Evolutionary conservation across 2,113 vertebrate genomes (phyloP).

Genomic region (Chlorodrepanis virens): DNA sequence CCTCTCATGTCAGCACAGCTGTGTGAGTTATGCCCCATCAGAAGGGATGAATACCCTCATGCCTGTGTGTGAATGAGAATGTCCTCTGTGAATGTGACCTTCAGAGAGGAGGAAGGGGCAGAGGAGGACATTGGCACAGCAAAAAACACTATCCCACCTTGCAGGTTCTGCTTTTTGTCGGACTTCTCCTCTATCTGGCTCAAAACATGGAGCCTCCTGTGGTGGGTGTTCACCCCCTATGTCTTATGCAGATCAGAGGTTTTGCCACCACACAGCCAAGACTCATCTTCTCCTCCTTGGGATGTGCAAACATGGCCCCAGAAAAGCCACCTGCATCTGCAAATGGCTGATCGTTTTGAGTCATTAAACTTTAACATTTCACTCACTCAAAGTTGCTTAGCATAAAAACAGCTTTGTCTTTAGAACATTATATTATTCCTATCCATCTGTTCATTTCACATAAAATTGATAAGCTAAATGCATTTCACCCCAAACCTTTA

Average conservation of each 20-base stretch:
- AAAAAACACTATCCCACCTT: background rate
- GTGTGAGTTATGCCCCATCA: no score
- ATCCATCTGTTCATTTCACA: background rate
- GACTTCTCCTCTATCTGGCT: background rate
- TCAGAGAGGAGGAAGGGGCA: background rate
- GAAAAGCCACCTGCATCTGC: background rate
- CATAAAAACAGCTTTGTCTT: background rate
- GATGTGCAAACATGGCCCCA: background rate
- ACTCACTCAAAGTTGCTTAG: background rate
- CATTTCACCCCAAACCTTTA: background rate
- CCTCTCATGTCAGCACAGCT: background rate
- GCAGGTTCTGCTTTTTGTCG: background rate
- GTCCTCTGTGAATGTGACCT: background rate
- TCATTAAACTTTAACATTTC: background rate
- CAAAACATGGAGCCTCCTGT: background rate
- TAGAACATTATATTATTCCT: background rate
- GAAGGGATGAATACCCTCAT: background rate
- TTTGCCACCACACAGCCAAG: background rate
- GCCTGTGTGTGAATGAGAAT: no score
- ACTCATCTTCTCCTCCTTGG: background rate
- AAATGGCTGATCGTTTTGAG: background rate
- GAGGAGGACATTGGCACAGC: fast-evolving
- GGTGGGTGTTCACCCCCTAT: background rate
- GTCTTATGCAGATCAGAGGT: background rate
- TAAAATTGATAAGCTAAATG: background rate